These are phyloP conservation scores for Turritopsis rubra DNA, from an alignment of 30 jellyfish, hydroid and myxozoan species.

Conservation along the genomic window DNA sequence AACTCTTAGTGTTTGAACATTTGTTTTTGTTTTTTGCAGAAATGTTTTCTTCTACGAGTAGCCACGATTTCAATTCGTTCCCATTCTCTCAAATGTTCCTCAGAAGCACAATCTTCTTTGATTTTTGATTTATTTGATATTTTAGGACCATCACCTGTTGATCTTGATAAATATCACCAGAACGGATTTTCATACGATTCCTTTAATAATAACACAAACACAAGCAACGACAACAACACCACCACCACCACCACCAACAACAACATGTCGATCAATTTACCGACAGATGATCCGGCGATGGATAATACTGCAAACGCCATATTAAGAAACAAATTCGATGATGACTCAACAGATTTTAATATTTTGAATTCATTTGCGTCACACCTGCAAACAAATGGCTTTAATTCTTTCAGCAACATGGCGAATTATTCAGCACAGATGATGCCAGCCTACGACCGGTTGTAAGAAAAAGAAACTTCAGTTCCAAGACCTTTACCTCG, in stretches of 20 bases:
- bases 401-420: background rate
- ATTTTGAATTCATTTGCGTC: background rate
- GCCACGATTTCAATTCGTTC: no score
- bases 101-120: no score
- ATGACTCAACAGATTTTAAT: background rate
- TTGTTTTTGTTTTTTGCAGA: no score
- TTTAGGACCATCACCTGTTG: slow-evolving; percentile 1
- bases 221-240: background rate
- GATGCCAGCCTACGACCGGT: background rate
- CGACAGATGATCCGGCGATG: background rate
- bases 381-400: background rate
- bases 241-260: background rate
- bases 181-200: background rate
- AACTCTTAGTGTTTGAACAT: no score
- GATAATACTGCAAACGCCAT: background rate
- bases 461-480: background rate
- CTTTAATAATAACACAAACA: background rate
- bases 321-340: background rate
- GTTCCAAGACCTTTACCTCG: background rate
- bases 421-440: background rate
- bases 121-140: no score
- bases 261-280: background rate
- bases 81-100: no score
- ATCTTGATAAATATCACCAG: background rate
- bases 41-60: no score